phyloP scores from a whole-genome alignment of 2,797 vertebrate species.

The Iguana delicatissima region DNA sequence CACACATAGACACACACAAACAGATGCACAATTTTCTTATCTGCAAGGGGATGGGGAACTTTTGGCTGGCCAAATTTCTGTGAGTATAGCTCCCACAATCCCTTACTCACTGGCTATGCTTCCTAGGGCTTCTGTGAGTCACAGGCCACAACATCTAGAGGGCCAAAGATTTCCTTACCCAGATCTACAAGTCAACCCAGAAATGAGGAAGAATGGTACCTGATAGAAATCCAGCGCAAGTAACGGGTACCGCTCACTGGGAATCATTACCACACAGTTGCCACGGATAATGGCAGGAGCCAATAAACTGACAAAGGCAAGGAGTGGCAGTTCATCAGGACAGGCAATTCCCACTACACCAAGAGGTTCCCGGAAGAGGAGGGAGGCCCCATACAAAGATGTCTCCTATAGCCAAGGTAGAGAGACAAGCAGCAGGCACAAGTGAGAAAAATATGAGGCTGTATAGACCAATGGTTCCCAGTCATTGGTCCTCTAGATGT shows the following conservation, averaged over 20 bases:
- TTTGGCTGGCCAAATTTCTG: too few species aligned
- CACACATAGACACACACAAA: not conserved
- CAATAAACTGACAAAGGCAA: constrained; percentile 86
- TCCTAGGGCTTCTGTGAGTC: not conserved
- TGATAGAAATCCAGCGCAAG: constrained; percentile 86
- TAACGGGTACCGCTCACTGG: constrained; percentile 85
- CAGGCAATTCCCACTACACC: constrained; percentile 88
- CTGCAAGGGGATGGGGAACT: not conserved
- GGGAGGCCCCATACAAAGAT: constrained; percentile 84
- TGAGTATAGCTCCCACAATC: too few species aligned
- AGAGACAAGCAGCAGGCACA: not conserved
- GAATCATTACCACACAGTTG: constrained; percentile 87
- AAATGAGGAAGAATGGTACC: constrained; percentile 72
- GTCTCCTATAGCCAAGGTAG: constrained; percentile 60
- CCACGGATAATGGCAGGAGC: constrained; percentile 86
- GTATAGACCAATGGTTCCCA: too few species aligned
- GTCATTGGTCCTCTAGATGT: too few species aligned
- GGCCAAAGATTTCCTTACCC: not conserved
- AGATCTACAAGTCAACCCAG: not conserved
- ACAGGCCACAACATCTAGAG: not conserved
- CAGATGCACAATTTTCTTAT: not conserved
- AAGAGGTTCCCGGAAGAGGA: constrained; percentile 85
- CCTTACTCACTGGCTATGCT: not conserved
- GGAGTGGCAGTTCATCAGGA: constrained; percentile 84
- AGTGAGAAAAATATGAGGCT: not conserved